Evolutionary conservation across 2,113 vertebrate species (phyloP).

Genomic region (Anoura caudifer): DNA sequence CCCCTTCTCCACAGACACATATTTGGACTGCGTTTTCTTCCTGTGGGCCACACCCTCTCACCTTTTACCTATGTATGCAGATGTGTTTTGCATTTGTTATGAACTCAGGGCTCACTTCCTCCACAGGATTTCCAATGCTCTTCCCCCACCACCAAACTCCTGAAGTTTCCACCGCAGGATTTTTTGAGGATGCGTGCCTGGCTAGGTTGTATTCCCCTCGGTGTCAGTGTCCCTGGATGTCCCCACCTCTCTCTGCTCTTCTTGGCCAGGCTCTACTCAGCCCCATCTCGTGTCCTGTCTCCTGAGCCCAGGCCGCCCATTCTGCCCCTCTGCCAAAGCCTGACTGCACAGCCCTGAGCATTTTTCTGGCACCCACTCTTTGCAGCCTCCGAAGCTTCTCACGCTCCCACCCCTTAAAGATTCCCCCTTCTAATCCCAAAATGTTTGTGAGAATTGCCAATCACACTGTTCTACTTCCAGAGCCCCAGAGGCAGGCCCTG

Average conservation of each 20-base stretch:
- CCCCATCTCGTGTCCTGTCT: accelerated
- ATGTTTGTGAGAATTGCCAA: background rate
- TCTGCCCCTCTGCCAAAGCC: background rate
- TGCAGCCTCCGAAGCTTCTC: too few relatives aligned
- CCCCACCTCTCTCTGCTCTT: accelerated
- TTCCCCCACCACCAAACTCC: too few relatives aligned
- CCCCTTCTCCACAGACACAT: accelerated
- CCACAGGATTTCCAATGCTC: background rate
- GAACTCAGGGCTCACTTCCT: background rate
- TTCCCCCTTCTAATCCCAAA: background rate
- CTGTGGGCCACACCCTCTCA: background rate
- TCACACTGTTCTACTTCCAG: background rate
- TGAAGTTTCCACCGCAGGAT: background rate
- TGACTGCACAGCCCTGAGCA: background rate
- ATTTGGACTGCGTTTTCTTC: background rate
- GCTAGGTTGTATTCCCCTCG: accelerated
- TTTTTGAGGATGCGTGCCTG: background rate
- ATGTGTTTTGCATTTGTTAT: accelerated
- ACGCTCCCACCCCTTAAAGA: background rate
- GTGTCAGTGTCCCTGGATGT: too few relatives aligned
- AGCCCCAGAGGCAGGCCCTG: background rate
- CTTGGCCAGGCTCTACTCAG: background rate
- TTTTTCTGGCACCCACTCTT: background rate
- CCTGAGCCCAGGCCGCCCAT: accelerated
- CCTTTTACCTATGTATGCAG: background rate